Conservation (phyloP, 2,113 vertebrate species). For the Oplegnathus fasciatus region DNA sequence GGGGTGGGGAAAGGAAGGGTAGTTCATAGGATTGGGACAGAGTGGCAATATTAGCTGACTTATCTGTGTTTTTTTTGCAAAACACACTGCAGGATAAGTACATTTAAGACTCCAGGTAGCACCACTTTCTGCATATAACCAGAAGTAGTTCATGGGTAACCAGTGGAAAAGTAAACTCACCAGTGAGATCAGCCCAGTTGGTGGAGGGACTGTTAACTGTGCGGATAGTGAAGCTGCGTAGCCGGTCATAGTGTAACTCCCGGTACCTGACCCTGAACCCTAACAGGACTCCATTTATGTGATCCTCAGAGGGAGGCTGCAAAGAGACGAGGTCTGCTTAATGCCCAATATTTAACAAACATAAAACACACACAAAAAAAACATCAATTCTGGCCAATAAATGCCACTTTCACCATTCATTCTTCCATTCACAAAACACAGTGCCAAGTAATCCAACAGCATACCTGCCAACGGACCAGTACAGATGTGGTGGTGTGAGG, state of each 20-base stretch:
- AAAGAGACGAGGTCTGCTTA: constrained; percentile 17
- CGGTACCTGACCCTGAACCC: constrained; percentile 95
- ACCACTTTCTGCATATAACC: neutral
- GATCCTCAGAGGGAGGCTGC: constrained; percentile 93
- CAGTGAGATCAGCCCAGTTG: constrained; percentile 91
- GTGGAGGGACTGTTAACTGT: constrained; percentile 83
- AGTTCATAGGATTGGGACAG: neutral
- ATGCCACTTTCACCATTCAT: neutral
- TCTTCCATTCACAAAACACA: constrained; percentile 9
- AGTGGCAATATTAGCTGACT: neutral
- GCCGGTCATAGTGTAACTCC: constrained; percentile 89
- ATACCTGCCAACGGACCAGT: constrained; percentile 97
- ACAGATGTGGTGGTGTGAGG: constrained; percentile 97
- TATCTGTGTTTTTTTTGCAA: neutral
- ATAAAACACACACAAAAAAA: neutral
- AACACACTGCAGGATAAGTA: neutral
- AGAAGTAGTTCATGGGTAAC: neutral
- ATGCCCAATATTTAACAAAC: neutral
- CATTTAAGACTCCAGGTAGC: neutral
- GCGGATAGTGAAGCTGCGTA: constrained; percentile 88
- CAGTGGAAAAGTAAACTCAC: constrained; percentile 83
- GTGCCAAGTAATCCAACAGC: neutral
- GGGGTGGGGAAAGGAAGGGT: constrained; percentile 3
- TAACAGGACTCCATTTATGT: constrained; percentile 95
- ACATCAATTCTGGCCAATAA: neutral